Conservation (phyloP, 2,888 invertebrate species). For the Scaptodrosophila latifasciaeformis region DNA sequence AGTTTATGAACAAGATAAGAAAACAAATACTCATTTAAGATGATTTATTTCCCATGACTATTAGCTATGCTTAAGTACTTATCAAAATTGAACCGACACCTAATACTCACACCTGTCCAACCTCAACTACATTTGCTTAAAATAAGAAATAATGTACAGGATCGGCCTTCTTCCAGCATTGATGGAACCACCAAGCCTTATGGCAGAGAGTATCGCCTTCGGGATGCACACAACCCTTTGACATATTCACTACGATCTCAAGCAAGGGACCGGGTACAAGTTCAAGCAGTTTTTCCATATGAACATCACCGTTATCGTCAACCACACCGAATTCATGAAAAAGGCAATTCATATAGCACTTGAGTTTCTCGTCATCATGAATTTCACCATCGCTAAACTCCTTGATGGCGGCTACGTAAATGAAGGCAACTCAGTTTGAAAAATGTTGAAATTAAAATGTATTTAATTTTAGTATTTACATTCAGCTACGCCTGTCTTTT, state of each 20-base stretch:
- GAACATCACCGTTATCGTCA: conserved; percentile 71
- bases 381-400: conserved; percentile 72
- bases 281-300: conserved; percentile 65
- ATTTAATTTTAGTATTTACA: conserved; percentile 38
- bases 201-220: conserved; percentile 69
- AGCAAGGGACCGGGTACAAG: conserved; percentile 56
- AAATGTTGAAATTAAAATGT: too few relatives aligned
- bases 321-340: conserved; percentile 69
- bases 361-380: conserved; percentile 70
- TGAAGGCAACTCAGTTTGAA: background rate
- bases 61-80: too few relatives aligned
- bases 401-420: conserved; percentile 63
- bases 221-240: conserved; percentile 65
- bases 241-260: conserved; percentile 63
- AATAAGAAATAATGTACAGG: conserved; percentile 55
- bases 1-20: too few relatives aligned
- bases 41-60: too few relatives aligned
- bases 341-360: conserved; percentile 73
- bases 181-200: conserved; percentile 72
- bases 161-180: conserved; percentile 72
- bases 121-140: too few relatives aligned
- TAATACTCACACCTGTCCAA: too few relatives aligned
- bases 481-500: conserved; percentile 69
- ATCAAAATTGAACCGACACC: too few relatives aligned
- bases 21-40: too few relatives aligned